Evolutionary conservation across 2,888 invertebrate genomes (phyloP), one percentile per base, ranked within the genome.

Genomic region (Sussaba pulchella): DNA sequence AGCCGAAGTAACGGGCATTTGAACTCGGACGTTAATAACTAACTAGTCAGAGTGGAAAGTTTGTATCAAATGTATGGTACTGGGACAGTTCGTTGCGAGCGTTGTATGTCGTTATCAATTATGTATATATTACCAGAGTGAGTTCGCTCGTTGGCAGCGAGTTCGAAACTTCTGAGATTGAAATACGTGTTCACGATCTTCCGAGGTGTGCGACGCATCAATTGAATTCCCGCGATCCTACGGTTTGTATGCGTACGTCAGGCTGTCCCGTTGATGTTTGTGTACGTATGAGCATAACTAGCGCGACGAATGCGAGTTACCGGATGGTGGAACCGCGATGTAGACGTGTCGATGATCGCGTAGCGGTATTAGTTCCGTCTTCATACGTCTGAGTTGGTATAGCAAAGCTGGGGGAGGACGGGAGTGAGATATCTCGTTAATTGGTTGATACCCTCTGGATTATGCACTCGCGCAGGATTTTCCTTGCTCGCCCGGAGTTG

Each of bases 371-470:
- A 67, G 45, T 71, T 47, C 57, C 69, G 70, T 74, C 78, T 63
- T 63, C n/a, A n/a, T 47, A 1, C 66, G 71, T 63, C 71, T 67
- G 54, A 71, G 70, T 45, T 43, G 70, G 71, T 71, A 61, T 72
- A 66, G 61, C 41, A 17, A 59, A 67, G 19, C 21, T 17, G 39
- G 47, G 26, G 61, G 47, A 41, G 47, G 24, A 52, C 26, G 43
- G 50, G 63, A 64, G 52, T 9, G 59, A 59, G 66, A 64, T 26
- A 81, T 50, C 76, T 75, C 74, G 73, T 81, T 83, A 83, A 82
- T 82, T 83, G 80, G 82, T 63, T 81, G 73, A 81, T 78, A 81
- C 70, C 70, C 59, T 14, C 71, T 71, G 73, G 80, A 82, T 83
- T 83, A 83, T 82, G 76, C 59, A 54, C 73, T 75, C 66, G 73